Percentiles rank a stretch among this genome's conserved stretches.
Conservation (phyloP, 92 coral and sea anemone species). For the Micromussa lordhowensis region DNA sequence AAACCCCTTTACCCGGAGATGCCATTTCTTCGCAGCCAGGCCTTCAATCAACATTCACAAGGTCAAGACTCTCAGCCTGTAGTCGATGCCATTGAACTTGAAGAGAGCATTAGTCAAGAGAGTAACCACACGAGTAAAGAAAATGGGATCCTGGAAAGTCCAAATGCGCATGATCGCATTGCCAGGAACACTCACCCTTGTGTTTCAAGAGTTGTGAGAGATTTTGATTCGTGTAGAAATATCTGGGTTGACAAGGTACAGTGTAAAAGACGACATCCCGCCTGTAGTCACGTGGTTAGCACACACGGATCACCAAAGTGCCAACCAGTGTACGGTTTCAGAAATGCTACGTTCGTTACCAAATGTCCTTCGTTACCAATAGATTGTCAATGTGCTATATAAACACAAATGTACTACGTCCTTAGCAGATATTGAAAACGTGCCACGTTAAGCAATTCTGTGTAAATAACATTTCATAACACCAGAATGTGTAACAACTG, state of each 20-base stretch:
- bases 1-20: slow-evolving; percentile 1
- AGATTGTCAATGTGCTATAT: slow-evolving; percentile 15
- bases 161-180: slow-evolving; percentile 14
- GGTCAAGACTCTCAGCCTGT: background rate
- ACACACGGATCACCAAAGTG: background rate
- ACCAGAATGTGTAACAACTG: too few species aligned
- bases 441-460: too few species aligned
- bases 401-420: background rate
- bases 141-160: background rate
- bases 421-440: too few species aligned
- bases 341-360: background rate
- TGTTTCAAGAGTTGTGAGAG: background rate
- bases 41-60: background rate
- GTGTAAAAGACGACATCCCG: background rate
- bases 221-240: slow-evolving; percentile 9
- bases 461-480: too few species aligned
- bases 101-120: background rate
- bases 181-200: background rate
- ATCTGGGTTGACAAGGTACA: background rate
- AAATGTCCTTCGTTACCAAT: background rate
- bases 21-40: background rate
- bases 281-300: background rate
- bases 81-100: background rate
- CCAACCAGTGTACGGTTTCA: slow-evolving; percentile 4
- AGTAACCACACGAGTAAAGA: background rate